These are phyloP conservation scores for Octonoba sinensis DNA, from an alignment of 2,888 invertebrate species.

Conservation along the genomic window DNA sequence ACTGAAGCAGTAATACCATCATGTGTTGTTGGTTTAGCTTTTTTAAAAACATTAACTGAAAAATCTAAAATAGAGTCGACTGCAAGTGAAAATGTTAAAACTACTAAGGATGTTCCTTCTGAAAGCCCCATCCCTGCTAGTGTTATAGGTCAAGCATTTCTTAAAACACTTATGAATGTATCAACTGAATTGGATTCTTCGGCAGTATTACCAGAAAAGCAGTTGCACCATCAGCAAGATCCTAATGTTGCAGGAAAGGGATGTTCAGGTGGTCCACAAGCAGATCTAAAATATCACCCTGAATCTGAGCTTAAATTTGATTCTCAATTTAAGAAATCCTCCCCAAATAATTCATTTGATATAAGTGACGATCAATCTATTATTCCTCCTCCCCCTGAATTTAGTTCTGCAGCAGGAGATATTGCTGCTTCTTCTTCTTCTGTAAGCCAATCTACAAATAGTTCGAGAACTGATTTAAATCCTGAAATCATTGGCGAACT, in stretches of 20 bases:
- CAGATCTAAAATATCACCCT: no score
- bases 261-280: no score
- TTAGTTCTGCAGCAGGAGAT: slow-evolving; percentile 18
- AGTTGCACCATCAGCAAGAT: no score
- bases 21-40: slow-evolving; percentile 24
- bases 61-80: slow-evolving; percentile 17
- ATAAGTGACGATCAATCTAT: slow-evolving; percentile 17
- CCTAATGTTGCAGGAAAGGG: no score
- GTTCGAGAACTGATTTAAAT: slow-evolving; percentile 16
- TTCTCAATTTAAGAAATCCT: no score
- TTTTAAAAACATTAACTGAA: slow-evolving; percentile 18
- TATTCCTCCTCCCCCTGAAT: slow-evolving; percentile 56
- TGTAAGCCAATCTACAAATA: not conserved
- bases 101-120: not conserved
- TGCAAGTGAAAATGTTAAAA: not conserved
- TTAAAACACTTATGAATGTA: slow-evolving; percentile 29
- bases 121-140: slow-evolving; percentile 29
- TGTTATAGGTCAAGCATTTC: slow-evolving; percentile 42
- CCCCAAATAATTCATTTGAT: no score
- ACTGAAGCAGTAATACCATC: slow-evolving; percentile 19
- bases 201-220: no score
- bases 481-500: slow-evolving; percentile 46
- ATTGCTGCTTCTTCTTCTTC: not conserved
- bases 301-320: no score
- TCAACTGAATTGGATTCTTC: not conserved